phyloP scores from a whole-genome alignment of 2,113 vertebrate species.

The Cromileptes altivelis region DNA sequence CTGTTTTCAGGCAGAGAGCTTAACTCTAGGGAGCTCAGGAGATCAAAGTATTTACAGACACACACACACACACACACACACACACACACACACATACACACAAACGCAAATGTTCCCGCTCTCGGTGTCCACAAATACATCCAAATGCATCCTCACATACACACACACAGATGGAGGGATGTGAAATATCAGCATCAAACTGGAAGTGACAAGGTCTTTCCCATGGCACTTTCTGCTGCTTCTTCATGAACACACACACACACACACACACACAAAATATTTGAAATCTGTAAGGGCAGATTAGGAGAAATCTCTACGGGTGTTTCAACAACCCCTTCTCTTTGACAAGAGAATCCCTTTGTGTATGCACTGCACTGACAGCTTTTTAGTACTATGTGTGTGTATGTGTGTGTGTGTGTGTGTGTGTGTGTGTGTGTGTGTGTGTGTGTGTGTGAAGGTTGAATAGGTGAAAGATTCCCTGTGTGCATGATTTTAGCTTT shows the following conservation, averaged over 20 bases:
- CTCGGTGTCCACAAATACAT: constrained; percentile 42
- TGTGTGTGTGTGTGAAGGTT: neutral
- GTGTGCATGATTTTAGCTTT: constrained; percentile 29
- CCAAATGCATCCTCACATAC: constrained; percentile 7
- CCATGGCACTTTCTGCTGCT: constrained; percentile 24
- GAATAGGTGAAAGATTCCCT: constrained; percentile 16
- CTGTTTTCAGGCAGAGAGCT: constrained; percentile 62
- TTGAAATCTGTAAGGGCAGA: constrained; percentile 53
- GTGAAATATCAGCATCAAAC: constrained; percentile 59
- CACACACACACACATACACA: constrained; percentile 11
- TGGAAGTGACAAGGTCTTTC: constrained; percentile 47
- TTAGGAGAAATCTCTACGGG: constrained; percentile 50
- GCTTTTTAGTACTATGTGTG: constrained; percentile 27
- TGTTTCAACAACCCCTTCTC: constrained; percentile 44
- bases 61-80: constrained; percentile 23
- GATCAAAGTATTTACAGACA: constrained; percentile 65
- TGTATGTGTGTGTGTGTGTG: constrained; percentile 15
- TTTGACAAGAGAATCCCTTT: constrained; percentile 55
- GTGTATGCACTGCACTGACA: constrained; percentile 31
- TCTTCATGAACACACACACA: constrained; percentile 18
- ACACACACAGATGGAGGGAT: constrained; percentile 26
- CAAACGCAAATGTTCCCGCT: neutral
- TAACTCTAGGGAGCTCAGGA: constrained; percentile 61
- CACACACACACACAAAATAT: constrained; percentile 23
- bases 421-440: constrained; percentile 9